These are phyloP conservation scores for Ophthalmotilapia sp. DNA, from an alignment of 2,113 vertebrate genomes.

Conservation along the genomic window DNA sequence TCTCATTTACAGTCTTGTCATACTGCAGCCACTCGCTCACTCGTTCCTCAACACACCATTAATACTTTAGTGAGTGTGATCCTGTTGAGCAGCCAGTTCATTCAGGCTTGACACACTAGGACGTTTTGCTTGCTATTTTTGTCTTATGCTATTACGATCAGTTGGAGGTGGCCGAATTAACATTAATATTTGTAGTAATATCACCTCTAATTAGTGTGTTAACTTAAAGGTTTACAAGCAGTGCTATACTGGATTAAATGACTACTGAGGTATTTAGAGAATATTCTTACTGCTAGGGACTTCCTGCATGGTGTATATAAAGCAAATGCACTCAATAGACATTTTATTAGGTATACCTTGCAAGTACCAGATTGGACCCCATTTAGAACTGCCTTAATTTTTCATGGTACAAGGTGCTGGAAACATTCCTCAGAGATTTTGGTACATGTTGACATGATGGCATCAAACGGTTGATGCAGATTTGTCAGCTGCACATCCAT, in stretches of 20 bases:
- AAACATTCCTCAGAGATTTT: background rate
- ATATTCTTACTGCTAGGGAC: background rate
- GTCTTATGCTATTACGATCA: background rate
- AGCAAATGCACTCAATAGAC: background rate
- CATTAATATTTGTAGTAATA: background rate
- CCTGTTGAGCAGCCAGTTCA: background rate
- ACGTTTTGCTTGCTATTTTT: background rate
- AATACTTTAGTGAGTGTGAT: conserved; percentile 44
- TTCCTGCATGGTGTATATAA: background rate
- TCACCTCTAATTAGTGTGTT: background rate
- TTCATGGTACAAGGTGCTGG: background rate
- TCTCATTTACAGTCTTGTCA: conserved; percentile 30
- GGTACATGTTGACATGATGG: background rate
- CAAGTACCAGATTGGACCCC: background rate
- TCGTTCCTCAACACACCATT: conserved; percentile 34
- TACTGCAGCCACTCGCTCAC: conserved; percentile 17
- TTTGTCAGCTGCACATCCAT: background rate
- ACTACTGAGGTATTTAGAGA: background rate
- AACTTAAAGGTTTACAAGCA: background rate
- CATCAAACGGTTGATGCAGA: background rate
- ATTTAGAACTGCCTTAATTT: background rate
- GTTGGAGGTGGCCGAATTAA: background rate
- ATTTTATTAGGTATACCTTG: background rate
- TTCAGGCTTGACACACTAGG: background rate
- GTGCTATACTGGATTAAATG: background rate